Evolutionary conservation across 2,113 vertebrate genomes (phyloP).

Genomic region (Baryphthengus martii): DNA sequence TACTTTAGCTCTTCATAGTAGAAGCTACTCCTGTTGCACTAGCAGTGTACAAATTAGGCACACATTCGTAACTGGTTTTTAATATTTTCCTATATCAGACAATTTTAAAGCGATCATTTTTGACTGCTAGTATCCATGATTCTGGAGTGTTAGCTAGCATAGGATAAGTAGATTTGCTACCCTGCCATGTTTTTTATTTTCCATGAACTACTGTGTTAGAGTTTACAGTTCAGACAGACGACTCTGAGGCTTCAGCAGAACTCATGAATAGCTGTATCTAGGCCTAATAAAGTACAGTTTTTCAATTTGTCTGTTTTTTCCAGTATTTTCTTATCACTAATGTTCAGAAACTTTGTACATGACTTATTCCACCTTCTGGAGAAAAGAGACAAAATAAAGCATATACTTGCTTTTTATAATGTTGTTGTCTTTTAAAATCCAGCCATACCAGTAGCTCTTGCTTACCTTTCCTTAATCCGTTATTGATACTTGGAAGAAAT

Average conservation of each 20-base stretch:
- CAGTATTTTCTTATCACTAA: neutral
- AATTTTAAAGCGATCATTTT: neutral
- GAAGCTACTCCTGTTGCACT: neutral
- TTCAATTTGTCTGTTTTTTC: slow-evolving; percentile 11
- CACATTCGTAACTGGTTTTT: neutral
- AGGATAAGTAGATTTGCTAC: slow-evolving; percentile 15
- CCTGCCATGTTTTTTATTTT: slow-evolving; percentile 20
- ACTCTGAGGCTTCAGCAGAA: neutral
- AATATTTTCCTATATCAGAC: neutral
- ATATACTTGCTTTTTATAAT: neutral
- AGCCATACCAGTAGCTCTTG: neutral
- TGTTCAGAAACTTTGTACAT: neutral
- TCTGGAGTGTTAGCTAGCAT: neutral
- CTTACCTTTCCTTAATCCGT: neutral
- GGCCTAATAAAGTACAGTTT: slow-evolving; percentile 12
- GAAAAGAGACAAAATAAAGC: neutral
- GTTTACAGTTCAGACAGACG: slow-evolving; percentile 7
- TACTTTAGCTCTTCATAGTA: neutral
- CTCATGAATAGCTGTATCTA: neutral
- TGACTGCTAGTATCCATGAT: neutral
- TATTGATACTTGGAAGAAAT: neutral
- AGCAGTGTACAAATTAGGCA: neutral
- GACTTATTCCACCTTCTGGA: neutral
- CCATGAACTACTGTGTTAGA: neutral
- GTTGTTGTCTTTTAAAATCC: neutral